Conservation (phyloP, 2,113 vertebrate genomes). For the Miniopterus natalensis region DNA sequence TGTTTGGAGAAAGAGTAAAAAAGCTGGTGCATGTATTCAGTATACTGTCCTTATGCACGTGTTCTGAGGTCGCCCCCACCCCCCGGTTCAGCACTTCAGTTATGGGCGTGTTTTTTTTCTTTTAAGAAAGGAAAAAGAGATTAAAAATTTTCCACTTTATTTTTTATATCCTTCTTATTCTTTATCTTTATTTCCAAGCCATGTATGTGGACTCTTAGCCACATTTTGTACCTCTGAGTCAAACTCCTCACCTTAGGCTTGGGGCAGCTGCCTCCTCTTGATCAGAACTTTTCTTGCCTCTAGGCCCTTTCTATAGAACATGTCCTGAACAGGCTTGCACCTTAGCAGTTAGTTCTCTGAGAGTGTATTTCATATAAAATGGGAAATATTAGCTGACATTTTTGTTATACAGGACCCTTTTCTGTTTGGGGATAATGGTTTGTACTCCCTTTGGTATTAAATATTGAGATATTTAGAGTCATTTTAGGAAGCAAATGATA, state of each 20-base stretch:
- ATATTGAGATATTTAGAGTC: not conserved
- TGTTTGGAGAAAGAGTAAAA: not conserved
- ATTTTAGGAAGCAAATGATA: not conserved
- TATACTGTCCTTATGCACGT: not conserved
- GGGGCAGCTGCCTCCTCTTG: not conserved
- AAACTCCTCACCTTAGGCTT: not conserved
- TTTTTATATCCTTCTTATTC: not conserved
- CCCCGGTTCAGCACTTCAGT: not conserved
- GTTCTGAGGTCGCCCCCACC: not conserved
- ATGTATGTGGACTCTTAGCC: no score
- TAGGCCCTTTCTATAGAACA: not conserved
- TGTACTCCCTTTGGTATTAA: not conserved
- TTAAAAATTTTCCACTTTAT: not conserved
- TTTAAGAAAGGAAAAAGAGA: not conserved
- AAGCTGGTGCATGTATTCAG: rapidly evolving
- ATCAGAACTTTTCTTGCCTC: not conserved
- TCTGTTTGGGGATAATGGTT: not conserved
- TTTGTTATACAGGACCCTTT: not conserved
- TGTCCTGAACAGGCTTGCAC: not conserved
- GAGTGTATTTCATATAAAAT: not conserved
- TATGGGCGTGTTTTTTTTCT: not conserved
- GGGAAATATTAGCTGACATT: not conserved
- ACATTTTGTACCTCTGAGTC: not conserved
- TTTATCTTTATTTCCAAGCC: not conserved
- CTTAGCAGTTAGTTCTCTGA: not conserved